Evolutionary conservation across 2,888 invertebrate species (phyloP).

Genomic region (Troglohyphantes excavatus): DNA sequence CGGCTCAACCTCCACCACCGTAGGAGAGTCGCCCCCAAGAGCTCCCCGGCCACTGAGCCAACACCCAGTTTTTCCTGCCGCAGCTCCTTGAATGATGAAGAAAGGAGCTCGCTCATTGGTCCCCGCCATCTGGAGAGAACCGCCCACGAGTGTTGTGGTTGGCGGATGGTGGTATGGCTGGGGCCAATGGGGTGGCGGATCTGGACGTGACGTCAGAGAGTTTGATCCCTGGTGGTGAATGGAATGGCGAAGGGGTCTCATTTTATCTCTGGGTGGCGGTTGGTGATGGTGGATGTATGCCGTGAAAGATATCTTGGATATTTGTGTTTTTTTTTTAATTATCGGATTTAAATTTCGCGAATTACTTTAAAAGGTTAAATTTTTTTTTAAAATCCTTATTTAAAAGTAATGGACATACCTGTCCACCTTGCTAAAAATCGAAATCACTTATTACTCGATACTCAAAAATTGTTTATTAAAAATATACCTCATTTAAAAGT

Average conservation of each 20-base stretch:
- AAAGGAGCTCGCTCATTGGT: conserved; percentile 52
- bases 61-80: conserved; percentile 78
- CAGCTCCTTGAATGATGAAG: conserved; percentile 76
- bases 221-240: conserved; percentile 17
- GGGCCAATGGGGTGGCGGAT: conserved; percentile 48
- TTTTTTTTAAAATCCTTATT: too few species aligned
- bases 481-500: too few species aligned
- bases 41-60: conserved; percentile 71
- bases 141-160: conserved; percentile 23
- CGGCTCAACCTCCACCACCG: conserved; percentile 26
- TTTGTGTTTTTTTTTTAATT: neutral
- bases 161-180: conserved; percentile 49
- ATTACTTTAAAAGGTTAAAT: too few species aligned
- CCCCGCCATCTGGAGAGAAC: neutral
- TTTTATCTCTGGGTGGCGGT: conserved; percentile 59
- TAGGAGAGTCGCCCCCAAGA: conserved; percentile 43
- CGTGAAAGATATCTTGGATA: neutral
- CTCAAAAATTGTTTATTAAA: too few species aligned
- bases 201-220: conserved; percentile 64
- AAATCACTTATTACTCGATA: too few species aligned
- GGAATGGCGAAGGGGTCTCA: conserved; percentile 30
- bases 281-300: conserved; percentile 37
- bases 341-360: too few species aligned
- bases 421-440: too few species aligned
- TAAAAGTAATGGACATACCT: too few species aligned